Base-by-base conservation (phyloP, 1,140 invertebrate species). In the Centruroides sculpturatus region DNA sequence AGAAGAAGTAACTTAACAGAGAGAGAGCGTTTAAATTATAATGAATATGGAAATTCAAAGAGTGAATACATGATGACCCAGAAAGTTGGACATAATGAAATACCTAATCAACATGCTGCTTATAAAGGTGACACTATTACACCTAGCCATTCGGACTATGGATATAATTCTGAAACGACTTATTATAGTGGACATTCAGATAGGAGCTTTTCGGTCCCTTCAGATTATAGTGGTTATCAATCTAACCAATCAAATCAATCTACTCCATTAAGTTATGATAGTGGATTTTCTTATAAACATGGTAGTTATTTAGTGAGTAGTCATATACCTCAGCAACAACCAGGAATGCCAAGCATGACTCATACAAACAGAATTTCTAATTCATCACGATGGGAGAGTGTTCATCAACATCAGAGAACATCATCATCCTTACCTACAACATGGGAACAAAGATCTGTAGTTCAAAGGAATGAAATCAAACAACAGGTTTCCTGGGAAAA, bases 161-260 rank as follows among this genome's bases (percentile, higher is more conserved):
- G 12, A 55, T 35, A 57, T 55, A 59, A 53, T 59, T 46, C 63
- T 58, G 52, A 35, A 50, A 48, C 49, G 34, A 59, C 60, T 5
- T 62, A 62, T 52, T 64, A 55, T 34, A 61, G 47, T 9, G 51
- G 60, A 41, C 59, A 60, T 36, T 67, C 67, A 12, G 67, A 67
- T 48, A 47, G 50, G 6, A 57, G 61, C 35, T 68, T 55, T 55
- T 59, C 62, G 5, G 13, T 55, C 7, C 54, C n/a, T 55, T 62
- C 64, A n/a, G 67, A 69, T 52, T 54, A 60, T 52, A 49, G 47
- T 57, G 60, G 63, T 51, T 67, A 66, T 59, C 47, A 9, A 48
- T 61, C 59, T 13, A 57, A 62, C 52, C 62, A 64, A 11, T 64
- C 62, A n/a, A 53, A 53, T 8, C 51, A 53, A 34, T 53, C 51